These are phyloP conservation scores for Diaprepes abbreviatus DNA, from an alignment of 2,888 invertebrate species.

Conservation along the genomic window DNA sequence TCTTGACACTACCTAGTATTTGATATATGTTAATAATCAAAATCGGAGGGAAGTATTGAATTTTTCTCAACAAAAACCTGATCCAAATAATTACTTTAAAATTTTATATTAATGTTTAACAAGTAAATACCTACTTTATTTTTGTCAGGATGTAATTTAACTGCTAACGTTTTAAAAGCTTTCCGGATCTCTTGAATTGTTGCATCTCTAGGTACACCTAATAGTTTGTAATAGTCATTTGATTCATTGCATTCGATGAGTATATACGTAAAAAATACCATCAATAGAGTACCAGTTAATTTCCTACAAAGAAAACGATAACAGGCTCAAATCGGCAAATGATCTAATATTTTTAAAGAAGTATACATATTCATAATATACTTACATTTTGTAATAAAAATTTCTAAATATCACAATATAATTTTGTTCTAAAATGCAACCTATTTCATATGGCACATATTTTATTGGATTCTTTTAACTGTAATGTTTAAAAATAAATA, in stretches of 20 bases:
- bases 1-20: too few relatives aligned
- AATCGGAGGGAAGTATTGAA: too few relatives aligned
- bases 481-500: conserved; percentile 32
- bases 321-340: too few relatives aligned
- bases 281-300: background rate
- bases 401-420: background rate
- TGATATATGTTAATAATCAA: too few relatives aligned
- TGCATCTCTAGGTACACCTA: conserved; percentile 74
- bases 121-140: too few relatives aligned
- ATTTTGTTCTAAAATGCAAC: background rate
- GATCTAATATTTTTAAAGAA: too few relatives aligned
- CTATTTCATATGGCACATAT: conserved; percentile 13
- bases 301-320: conserved; percentile 36
- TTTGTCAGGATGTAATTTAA: conserved; percentile 82
- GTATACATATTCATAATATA: too few relatives aligned
- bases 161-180: conserved; percentile 81
- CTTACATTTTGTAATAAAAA: conserved; percentile 14
- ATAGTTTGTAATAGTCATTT: conserved; percentile 62
- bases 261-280: conserved; percentile 7
- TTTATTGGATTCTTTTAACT: conserved; percentile 1
- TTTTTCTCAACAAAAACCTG: too few relatives aligned
- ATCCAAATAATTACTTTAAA: too few relatives aligned
- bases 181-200: conserved; percentile 77
- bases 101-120: too few relatives aligned
- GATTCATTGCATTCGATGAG: conserved; percentile 6